These are phyloP conservation scores for Chrysotoxum bicinctum DNA, from an alignment of 2,888 invertebrate species.

Conservation along the genomic window DNA sequence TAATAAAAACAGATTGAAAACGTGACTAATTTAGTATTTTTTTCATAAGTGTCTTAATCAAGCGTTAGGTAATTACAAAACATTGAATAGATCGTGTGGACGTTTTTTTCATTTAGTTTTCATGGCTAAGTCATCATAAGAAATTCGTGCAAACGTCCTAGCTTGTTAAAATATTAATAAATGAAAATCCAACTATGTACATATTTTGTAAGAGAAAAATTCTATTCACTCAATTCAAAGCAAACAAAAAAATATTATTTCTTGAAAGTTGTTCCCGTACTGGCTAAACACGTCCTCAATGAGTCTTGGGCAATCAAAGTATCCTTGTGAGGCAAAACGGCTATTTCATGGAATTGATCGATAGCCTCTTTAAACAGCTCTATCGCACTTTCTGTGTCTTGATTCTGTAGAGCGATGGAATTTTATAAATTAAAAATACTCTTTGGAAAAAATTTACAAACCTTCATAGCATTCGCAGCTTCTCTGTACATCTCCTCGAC, in stretches of 20 bases:
- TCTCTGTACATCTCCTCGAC: constrained; percentile 83
- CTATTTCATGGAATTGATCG: constrained; percentile 85
- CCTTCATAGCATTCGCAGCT: constrained; percentile 80
- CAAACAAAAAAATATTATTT: constrained; percentile 74
- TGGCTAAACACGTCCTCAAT: constrained; percentile 85
- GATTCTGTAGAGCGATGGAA: constrained; percentile 82
- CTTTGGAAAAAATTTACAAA: background rate
- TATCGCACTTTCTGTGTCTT: constrained; percentile 83
- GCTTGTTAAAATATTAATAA: background rate
- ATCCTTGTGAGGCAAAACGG: constrained; percentile 86
- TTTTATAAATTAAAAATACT: background rate
- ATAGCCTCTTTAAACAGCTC: constrained; percentile 83
- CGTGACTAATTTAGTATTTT: too few relatives aligned
- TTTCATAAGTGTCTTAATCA: too few relatives aligned
- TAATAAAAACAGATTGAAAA: too few relatives aligned
- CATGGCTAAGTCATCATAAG: too few relatives aligned
- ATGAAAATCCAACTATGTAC: background rate
- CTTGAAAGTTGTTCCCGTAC: constrained; percentile 78
- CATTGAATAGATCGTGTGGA: too few relatives aligned
- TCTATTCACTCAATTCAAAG: constrained; percentile 11
- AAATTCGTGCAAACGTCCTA: too few relatives aligned
- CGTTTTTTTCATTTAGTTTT: too few relatives aligned
- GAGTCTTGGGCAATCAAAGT: constrained; percentile 88
- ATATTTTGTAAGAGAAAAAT: background rate
- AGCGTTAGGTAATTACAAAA: too few relatives aligned